Evolutionary conservation across 2,888 invertebrate genomes (phyloP).

Genomic region (Leuctra nigra): DNA sequence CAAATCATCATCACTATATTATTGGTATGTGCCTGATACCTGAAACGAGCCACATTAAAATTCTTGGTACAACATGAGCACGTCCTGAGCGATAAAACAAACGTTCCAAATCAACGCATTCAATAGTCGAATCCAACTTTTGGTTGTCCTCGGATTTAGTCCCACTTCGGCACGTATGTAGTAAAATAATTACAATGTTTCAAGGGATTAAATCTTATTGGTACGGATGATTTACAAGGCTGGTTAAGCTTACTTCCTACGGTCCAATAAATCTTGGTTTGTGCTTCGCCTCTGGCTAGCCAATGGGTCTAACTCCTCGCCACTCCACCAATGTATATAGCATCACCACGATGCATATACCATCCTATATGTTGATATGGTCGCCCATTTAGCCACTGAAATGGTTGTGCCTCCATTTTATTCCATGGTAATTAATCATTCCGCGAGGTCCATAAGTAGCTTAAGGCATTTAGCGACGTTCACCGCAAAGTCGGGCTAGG

Average conservation of each 20-base stretch:
- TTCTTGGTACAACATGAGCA: too few relatives aligned
- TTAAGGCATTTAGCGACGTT: conserved; percentile 19
- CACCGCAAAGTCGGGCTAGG: conserved; percentile 15
- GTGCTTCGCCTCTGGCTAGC: background rate
- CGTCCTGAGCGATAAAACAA: too few relatives aligned
- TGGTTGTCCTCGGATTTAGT: too few relatives aligned
- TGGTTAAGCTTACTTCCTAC: conserved; percentile 15
- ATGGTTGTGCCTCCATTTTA: background rate
- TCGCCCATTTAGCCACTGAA: conserved; percentile 8
- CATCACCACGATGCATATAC: too few relatives aligned
- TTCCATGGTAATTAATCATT: conserved; percentile 15
- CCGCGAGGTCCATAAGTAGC: conserved; percentile 15
- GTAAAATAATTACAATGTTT: conserved; percentile 11
- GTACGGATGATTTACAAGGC: conserved; percentile 12
- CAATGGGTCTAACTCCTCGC: too few relatives aligned
- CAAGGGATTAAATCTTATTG: conserved; percentile 16
- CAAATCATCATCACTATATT: too few relatives aligned
- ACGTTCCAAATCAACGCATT: too few relatives aligned
- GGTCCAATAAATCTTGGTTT: conserved; percentile 18
- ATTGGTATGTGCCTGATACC: too few relatives aligned
- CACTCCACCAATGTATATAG: too few relatives aligned
- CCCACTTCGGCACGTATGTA: too few relatives aligned
- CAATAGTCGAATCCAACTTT: too few relatives aligned
- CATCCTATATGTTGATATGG: conserved; percentile 2
- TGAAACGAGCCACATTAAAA: too few relatives aligned